phyloP scores from a whole-genome alignment of 2,888 invertebrate species.

The Heliconius erato region DNA sequence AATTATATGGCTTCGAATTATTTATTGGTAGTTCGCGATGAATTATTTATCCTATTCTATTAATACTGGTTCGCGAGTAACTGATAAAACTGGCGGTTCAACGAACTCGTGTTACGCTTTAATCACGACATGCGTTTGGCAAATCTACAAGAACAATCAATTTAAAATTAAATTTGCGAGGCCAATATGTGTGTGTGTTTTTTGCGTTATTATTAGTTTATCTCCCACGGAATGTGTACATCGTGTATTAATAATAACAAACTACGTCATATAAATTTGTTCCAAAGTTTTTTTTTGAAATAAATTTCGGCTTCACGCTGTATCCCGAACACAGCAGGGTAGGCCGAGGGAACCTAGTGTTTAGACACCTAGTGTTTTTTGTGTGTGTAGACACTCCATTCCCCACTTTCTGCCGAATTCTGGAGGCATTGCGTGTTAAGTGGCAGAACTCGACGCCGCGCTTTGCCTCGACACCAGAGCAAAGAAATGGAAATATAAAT shows the following conservation, averaged over 20 bases:
- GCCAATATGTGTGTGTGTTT: not conserved
- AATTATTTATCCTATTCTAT: conserved; percentile 50
- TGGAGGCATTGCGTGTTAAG: no score
- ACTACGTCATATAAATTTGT: not conserved
- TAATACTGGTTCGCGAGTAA: conserved; percentile 44
- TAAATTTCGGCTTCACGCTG: no score
- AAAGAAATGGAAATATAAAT: no score
- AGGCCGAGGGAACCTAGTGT: no score
- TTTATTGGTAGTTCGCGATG: conserved; percentile 46
- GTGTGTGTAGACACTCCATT: no score
- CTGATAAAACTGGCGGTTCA: conserved; percentile 48
- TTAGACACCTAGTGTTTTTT: no score
- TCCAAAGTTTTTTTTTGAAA: not conserved
- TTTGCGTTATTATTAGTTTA: not conserved
- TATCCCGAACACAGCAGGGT: no score
- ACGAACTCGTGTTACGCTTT: conserved; percentile 43
- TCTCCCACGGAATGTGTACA: not conserved
- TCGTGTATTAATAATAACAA: not conserved
- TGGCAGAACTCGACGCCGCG: no score
- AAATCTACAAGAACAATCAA: conserved; percentile 43
- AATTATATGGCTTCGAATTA: conserved; percentile 47
- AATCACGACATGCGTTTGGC: conserved; percentile 45
- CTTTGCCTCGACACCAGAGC: no score
- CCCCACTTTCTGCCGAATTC: no score
- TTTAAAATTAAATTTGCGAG: conserved; percentile 33